phyloP scores from a whole-genome alignment of 2,888 invertebrate genomes.

The Scrobipalpa costella region DNA sequence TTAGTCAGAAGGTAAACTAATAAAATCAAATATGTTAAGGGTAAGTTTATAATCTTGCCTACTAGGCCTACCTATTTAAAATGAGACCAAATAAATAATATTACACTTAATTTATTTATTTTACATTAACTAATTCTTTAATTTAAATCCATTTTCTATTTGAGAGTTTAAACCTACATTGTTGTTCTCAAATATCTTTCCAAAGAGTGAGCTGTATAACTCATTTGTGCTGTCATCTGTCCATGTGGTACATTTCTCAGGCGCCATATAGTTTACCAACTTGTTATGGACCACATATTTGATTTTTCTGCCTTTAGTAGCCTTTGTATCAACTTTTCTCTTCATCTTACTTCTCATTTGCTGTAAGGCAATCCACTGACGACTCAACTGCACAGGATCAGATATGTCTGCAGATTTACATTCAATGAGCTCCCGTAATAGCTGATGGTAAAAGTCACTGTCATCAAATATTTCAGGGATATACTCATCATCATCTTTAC shows the following conservation, averaged over 20 bases:
- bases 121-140: constrained; percentile 40
- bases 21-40: too few relatives aligned
- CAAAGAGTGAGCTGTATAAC: constrained; percentile 91
- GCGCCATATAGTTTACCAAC: constrained; percentile 95
- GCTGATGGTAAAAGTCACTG: constrained; percentile 97
- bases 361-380: constrained; percentile 95
- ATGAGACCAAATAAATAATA: not conserved
- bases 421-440: constrained; percentile 95
- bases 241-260: constrained; percentile 85
- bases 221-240: constrained; percentile 90
- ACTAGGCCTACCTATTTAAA: not conserved
- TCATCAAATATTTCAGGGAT: constrained; percentile 96
- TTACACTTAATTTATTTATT: not conserved
- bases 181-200: constrained; percentile 79
- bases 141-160: constrained; percentile 60
- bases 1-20: too few relatives aligned
- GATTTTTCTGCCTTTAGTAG: constrained; percentile 96
- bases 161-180: constrained; percentile 64
- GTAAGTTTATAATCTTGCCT: too few relatives aligned
- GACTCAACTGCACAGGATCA: constrained; percentile 92
- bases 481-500: constrained; percentile 81
- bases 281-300: constrained; percentile 92
- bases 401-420: constrained; percentile 91
- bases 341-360: constrained; percentile 96
- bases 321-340: constrained; percentile 94